Conservation (phyloP, 2,797 vertebrate genomes). For the Jordanella pulchra region DNA sequence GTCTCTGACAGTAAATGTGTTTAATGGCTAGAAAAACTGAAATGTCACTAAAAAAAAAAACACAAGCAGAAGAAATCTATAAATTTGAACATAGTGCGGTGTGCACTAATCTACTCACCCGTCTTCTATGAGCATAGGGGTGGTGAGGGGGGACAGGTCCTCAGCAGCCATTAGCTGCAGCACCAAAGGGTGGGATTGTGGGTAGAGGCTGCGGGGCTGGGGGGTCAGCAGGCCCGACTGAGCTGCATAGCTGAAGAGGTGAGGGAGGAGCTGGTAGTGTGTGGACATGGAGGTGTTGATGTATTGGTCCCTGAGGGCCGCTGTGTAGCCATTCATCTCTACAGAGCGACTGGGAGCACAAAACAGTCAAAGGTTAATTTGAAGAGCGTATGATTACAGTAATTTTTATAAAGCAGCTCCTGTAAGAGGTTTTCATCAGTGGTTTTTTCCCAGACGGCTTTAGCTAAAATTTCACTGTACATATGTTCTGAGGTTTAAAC, state of each 20-base stretch:
- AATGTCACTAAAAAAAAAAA: not conserved
- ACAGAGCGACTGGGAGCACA: constrained; percentile 85
- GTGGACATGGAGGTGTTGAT: constrained; percentile 90
- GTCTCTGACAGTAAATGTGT: not conserved
- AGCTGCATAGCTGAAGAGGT: constrained; percentile 91
- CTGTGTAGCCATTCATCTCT: constrained; percentile 92
- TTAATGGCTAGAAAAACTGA: not conserved
- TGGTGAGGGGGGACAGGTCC: constrained; percentile 90
- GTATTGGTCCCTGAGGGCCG: constrained; percentile 95
- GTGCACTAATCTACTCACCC: constrained; percentile 82
- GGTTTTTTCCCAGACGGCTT: not conserved
- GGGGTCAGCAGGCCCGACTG: constrained; percentile 89
- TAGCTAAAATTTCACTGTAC: not conserved
- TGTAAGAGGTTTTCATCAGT: not conserved
- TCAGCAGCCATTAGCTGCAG: constrained; percentile 93
- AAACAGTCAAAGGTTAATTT: constrained; percentile 16
- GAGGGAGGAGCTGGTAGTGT: constrained; percentile 95
- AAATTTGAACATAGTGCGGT: not conserved
- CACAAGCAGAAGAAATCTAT: not conserved
- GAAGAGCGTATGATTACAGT: not conserved
- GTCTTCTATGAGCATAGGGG: constrained; percentile 97
- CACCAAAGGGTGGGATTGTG: constrained; percentile 92
- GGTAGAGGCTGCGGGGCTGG: constrained; percentile 89
- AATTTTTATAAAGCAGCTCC: no score
- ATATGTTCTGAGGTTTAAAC: not conserved